Evolutionary conservation across 2,797 vertebrate species (phyloP).

Genomic region (Kryptopterus vitreolus): DNA sequence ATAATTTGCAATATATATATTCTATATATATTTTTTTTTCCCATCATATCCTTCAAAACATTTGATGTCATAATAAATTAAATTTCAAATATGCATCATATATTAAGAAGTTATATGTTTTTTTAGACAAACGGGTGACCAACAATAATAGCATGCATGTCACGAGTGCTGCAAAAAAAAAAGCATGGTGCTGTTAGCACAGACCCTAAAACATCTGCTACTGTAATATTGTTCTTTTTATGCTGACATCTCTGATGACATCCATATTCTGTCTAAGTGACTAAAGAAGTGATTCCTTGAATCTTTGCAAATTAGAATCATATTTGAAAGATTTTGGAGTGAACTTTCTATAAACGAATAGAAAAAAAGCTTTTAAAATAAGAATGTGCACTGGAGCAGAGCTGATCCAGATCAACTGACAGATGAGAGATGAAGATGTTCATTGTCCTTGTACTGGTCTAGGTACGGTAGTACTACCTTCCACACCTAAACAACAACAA

Average conservation of each 20-base stretch:
- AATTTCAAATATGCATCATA: background rate
- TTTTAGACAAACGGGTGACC: background rate
- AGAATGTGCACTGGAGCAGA: background rate
- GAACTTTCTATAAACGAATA: background rate
- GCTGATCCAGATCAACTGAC: background rate
- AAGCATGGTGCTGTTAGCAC: background rate
- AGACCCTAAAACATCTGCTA: no score
- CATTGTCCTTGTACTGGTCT: background rate
- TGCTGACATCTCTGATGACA: background rate
- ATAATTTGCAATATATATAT: background rate
- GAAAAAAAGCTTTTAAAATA: background rate
- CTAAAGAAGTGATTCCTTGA: no score
- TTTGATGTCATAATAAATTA: background rate
- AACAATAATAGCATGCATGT: background rate
- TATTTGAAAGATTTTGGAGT: background rate
- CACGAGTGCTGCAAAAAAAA: background rate
- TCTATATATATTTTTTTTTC: no score
- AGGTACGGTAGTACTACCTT: conserved; percentile 28
- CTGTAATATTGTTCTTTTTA: no score
- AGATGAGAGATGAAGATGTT: background rate
- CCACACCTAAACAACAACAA: conserved; percentile 29
- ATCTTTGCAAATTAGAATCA: background rate
- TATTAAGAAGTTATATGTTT: background rate
- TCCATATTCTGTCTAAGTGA: background rate
- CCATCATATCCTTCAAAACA: background rate